A percentile compares a stretch with the other conserved stretches of the same genome.
Conservation (phyloP, 2,888 invertebrate species). For the Neria commutata region DNA sequence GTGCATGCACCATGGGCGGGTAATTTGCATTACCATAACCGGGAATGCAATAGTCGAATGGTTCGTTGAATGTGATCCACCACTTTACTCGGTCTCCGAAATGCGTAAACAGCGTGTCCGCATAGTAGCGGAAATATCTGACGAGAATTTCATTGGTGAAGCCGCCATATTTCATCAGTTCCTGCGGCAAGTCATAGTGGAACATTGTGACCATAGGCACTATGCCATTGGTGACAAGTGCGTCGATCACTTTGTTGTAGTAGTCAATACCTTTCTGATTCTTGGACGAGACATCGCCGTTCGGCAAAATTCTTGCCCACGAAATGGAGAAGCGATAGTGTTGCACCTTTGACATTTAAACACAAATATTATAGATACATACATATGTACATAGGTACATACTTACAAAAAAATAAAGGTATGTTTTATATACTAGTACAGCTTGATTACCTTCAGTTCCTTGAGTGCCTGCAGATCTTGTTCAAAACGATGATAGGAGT, state of each 20-base stretch:
- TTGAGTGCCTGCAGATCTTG: conserved; percentile 66
- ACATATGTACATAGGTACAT: not conserved
- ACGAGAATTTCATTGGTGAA: conserved; percentile 61
- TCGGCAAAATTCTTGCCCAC: conserved; percentile 71
- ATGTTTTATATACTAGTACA: not conserved
- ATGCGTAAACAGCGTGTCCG: conserved; percentile 59
- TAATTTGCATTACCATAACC: conserved; percentile 62
- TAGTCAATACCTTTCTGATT: conserved; percentile 69
- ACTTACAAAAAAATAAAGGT: not conserved
- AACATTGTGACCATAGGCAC: conserved; percentile 67
- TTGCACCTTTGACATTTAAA: conserved; percentile 53
- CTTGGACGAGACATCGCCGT: conserved; percentile 64
- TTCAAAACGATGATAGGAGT: conserved; percentile 68
- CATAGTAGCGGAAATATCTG: conserved; percentile 64
- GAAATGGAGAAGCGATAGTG: conserved; percentile 68
- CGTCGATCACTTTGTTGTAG: conserved; percentile 70
- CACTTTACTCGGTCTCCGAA: conserved; percentile 63
- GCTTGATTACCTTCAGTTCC: conserved; percentile 60
- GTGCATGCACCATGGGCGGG: conserved; percentile 57
- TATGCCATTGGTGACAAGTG: conserved; percentile 67
- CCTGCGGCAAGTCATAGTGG: conserved; percentile 66
- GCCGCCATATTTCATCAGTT: conserved; percentile 66
- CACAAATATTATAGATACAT: not conserved
- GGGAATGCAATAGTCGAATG: conserved; percentile 36
- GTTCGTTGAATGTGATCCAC: conserved; percentile 40